Evolutionary conservation across 2,113 vertebrate genomes (phyloP).

Genomic region (Pitta sordida): DNA sequence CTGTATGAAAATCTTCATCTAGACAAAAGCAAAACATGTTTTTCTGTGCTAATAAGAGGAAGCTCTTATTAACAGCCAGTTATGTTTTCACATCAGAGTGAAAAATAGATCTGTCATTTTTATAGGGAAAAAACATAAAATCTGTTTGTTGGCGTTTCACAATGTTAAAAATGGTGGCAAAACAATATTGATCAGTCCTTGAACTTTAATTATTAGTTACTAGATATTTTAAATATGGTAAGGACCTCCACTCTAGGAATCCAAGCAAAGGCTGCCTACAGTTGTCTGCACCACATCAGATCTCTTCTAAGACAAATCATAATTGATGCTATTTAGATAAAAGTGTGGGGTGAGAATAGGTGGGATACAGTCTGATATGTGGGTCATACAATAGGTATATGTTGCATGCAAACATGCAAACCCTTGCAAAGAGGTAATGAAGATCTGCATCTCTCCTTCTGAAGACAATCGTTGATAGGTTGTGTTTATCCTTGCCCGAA

Average conservation of each 20-base stretch:
- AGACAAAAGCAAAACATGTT: background rate
- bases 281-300: background rate
- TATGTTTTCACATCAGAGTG: background rate
- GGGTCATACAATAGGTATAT: background rate
- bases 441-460: background rate
- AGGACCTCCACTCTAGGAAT: background rate
- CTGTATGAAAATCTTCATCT: background rate
- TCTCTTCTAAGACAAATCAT: background rate
- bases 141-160: background rate
- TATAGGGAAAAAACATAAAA: background rate
- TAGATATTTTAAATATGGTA: background rate
- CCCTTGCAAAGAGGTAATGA: background rate
- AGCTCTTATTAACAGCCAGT: background rate
- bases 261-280: background rate
- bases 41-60: background rate
- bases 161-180: background rate
- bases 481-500: background rate
- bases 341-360: background rate
- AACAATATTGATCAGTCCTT: background rate
- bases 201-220: background rate
- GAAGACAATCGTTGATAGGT: background rate
- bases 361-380: background rate
- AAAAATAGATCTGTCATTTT: background rate
- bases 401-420: background rate
- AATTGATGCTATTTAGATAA: background rate